Evolutionary conservation across 1,140 invertebrate species (phyloP).

Genomic region (Grapholita molesta): DNA sequence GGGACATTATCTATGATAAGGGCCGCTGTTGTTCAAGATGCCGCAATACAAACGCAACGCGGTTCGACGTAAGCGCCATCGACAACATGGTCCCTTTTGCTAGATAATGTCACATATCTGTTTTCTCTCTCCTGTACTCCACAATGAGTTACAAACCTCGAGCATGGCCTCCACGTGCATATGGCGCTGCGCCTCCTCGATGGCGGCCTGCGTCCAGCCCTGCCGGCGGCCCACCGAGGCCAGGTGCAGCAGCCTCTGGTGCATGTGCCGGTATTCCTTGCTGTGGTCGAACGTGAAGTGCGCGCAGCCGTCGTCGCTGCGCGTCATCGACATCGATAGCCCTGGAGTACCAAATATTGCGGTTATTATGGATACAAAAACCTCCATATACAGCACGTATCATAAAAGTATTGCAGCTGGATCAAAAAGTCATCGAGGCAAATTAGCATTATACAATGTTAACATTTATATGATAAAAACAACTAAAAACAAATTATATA

Average conservation of each 20-base stretch:
- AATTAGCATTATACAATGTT: no score
- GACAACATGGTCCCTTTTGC: no score
- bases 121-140: neutral
- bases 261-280: slow-evolving; percentile 86
- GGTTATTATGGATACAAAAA: slow-evolving; percentile 42
- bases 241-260: slow-evolving; percentile 83
- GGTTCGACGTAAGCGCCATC: no score
- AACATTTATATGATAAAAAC: no score
- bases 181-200: slow-evolving; percentile 83
- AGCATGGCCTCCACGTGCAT: slow-evolving; percentile 90
- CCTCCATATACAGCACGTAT: no score
- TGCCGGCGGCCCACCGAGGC: neutral
- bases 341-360: slow-evolving; percentile 84
- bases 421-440: no score
- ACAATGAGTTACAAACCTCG: slow-evolving; percentile 74
- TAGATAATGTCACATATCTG: no score
- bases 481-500: no score
- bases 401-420: no score
- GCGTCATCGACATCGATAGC: slow-evolving; percentile 84
- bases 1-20: no score
- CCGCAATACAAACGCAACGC: no score
- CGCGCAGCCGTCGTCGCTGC: slow-evolving; percentile 57
- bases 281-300: slow-evolving; percentile 92
- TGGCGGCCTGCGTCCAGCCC: neutral
- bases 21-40: no score